Evolutionary conservation across 2,113 vertebrate genomes (phyloP), one percentile per base, ranked within the genome.

Genomic region (Dasypus novemcinctus): DNA sequence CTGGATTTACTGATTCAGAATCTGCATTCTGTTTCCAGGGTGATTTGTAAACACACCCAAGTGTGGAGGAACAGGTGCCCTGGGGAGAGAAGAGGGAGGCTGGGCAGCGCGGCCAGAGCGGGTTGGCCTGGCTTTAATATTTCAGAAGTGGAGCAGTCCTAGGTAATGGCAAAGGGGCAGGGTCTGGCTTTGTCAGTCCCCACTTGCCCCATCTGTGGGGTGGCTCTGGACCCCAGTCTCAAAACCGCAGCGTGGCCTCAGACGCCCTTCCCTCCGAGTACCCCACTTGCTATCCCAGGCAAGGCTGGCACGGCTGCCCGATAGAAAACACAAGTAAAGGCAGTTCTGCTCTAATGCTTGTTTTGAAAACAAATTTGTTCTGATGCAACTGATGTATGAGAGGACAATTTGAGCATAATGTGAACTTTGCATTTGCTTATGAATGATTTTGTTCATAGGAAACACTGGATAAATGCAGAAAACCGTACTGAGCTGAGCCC

Each of bases 311-410:
- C 0, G 4, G n/a, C 2, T n/a, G 59, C 15, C 61, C 23, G 6
- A 27, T 0, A 25, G 81, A 52, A 78, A 74, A 43, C 2, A 23
- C 18, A 14, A 29, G 31, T 23, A 5, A 11, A 8, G 87, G 68
- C 25, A 46, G 4, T 15, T 87, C 6, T 2, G 11, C n/a, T 29
- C 6, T 12, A 21, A 5, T 0, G 29, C 33, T 23, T 59, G 75
- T 17, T 74, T 59, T 6, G 57, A 78, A 71, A 74, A 5, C 0
- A 9, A 4, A 10, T 78, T n/a, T 61, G 87, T 49, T 29, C 78
- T 41, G 1, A 38, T 6, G 20, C 4, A 14, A 4, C 0, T 9
- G 46, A 41, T 9, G 5, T 0, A 3, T 21, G 0, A 12, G 64
- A 46, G 69, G 33, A 33, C 8, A 3, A 11, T 5, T 6, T 0